Percentiles rank a stretch among this genome's conserved stretches.
phyloP scores from a whole-genome alignment of 2,113 vertebrate species.

The Hippolais icterina region DNA sequence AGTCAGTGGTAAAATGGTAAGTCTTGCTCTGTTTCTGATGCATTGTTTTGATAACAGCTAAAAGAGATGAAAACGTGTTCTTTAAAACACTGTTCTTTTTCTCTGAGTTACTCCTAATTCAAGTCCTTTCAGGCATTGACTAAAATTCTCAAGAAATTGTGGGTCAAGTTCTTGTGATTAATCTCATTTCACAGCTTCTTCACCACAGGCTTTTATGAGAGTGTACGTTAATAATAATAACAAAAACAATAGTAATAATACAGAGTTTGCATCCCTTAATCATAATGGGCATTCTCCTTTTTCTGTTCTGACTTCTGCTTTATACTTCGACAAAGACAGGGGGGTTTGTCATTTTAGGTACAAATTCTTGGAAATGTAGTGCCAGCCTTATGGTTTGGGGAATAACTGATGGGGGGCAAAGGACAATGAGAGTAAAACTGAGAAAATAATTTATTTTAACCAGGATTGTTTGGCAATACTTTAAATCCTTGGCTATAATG shows the following conservation, averaged over 20 bases:
- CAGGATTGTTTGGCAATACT: background rate
- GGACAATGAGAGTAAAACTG: background rate
- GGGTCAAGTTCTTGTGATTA: background rate
- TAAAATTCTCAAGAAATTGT: background rate
- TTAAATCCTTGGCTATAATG: background rate
- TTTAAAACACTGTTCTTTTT: background rate
- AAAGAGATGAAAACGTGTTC: background rate
- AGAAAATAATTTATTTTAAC: background rate
- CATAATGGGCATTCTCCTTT: background rate
- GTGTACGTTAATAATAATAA: background rate
- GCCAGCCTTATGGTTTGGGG: background rate
- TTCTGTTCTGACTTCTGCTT: background rate
- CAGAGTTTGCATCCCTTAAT: background rate
- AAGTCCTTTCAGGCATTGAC: background rate
- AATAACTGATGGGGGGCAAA: background rate
- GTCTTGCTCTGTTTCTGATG: background rate
- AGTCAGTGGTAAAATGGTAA: background rate
- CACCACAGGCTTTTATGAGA: background rate
- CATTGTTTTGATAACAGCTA: background rate
- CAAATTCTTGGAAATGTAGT: background rate
- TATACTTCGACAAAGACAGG: background rate
- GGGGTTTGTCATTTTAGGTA: background rate
- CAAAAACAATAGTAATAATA: background rate
- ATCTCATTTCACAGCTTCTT: background rate
- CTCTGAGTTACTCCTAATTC: background rate